Evolutionary conservation across 92 coral and sea anemone species (phyloP), one percentile per base, ranked within the genome.

Genomic region (Epizoanthus illoricatus): DNA sequence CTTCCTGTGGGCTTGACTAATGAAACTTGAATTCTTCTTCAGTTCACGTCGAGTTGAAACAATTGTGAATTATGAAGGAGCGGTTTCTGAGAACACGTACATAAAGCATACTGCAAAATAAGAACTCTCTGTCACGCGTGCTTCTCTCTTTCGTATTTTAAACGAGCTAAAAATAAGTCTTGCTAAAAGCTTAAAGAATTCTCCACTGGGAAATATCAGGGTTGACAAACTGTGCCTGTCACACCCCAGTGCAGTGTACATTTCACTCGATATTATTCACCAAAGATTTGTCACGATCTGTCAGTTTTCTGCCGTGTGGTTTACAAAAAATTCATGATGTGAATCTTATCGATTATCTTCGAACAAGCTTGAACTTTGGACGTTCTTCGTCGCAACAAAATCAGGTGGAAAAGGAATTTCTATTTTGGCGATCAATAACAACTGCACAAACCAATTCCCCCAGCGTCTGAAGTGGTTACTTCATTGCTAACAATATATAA

Each of bases 1-100:
- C 65, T 93, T 93, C 97, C 94, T 87, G 93, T 86, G 65, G 80
- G 28, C 89, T 18, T 28, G 71, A 54, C 81, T 69, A 83, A 83
- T 61, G 86, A 78, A 78, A 64, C 82, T 45, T 62, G 43, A 78
- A 78, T 78, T 64, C 82, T 78, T 78, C 69, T 78, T 78, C 82
- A 78, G 5, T 78, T 78, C 82, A 78, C 71, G 82, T 78, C 59
- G 72, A 63, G 82, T 19, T 41, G 82, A 78, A 68, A 78, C 82
- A 78, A 78, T 64, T 43, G 82, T 63, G 82, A 78, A 78, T 62
- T 43, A 70, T 40, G 82, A 78, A 45, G 60, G 59, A 63, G 47
- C 49, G 52, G 47, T 62, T 63, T 74, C 49, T 56, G 28, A 68
- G 73, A 36, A 43, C n/a, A 43, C 82, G 59, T 45, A 42, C 17